Percentiles rank a stretch among this genome's conserved stretches.
Conservation (phyloP, 2,888 invertebrate species). For the Neoaliturus tenellus region DNA sequence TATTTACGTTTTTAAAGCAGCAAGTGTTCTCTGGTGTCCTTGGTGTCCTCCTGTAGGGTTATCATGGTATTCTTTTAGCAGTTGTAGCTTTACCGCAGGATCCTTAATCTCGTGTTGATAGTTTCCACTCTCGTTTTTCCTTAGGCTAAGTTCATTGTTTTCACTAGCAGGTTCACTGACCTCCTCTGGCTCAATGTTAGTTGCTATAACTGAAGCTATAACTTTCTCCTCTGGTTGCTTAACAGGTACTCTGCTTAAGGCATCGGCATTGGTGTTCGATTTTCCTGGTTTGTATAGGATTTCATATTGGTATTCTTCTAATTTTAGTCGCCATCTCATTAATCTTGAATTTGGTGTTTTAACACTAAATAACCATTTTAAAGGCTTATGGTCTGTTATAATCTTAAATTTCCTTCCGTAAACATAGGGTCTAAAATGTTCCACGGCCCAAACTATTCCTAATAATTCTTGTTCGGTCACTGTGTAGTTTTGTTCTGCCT, state of each 20-base stretch:
- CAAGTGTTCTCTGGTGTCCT: neutral
- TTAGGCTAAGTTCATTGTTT: neutral
- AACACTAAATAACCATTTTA: slow-evolving; percentile 22
- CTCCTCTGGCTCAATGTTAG: neutral
- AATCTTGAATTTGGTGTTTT: neutral
- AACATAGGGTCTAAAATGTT: slow-evolving; percentile 42
- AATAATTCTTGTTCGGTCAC: slow-evolving; percentile 44
- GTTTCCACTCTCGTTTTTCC: neutral
- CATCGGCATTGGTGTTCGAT: neutral
- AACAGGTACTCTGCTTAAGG: neutral
- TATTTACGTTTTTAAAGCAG: neutral
- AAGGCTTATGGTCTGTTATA: slow-evolving; percentile 40
- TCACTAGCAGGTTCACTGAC: neutral
- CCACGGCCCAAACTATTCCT: slow-evolving; percentile 36
- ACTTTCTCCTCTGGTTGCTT: neutral
- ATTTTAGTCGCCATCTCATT: slow-evolving; percentile 11
- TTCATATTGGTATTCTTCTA: slow-evolving; percentile 2
- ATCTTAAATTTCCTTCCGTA: slow-evolving; percentile 31
- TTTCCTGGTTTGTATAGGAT: neutral
- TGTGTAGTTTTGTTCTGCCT: slow-evolving; percentile 54
- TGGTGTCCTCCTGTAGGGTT: neutral
- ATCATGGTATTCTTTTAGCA: neutral
- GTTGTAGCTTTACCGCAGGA: neutral
- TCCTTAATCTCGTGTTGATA: neutral
- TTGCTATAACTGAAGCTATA: neutral